phyloP scores from a whole-genome alignment of 2,888 invertebrate species.

The Xylota segnis region DNA sequence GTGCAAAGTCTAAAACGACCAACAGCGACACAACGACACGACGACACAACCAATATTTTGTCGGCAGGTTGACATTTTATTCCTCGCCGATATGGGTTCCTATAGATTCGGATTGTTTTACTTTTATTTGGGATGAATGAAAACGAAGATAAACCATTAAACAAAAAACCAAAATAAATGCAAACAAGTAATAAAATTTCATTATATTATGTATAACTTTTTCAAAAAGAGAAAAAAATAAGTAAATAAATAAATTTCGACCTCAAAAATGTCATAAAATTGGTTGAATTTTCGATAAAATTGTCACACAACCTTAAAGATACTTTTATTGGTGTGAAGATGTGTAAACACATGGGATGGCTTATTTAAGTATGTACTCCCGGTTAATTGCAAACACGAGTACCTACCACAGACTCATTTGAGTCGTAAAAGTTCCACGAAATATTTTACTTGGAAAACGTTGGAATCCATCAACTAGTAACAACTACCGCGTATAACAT shows the following conservation, averaged over 20 bases:
- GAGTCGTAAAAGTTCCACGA: slow-evolving; percentile 11
- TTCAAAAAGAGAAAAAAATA: background rate
- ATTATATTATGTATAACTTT: background rate
- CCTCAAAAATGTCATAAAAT: slow-evolving; percentile 24
- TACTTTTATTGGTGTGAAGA: slow-evolving; percentile 1
- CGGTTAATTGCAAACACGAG: slow-evolving; percentile 20
- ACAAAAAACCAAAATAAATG: slow-evolving; percentile 2
- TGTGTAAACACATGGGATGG: background rate
- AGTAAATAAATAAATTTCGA: slow-evolving; percentile 8
- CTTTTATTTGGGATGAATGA: background rate
- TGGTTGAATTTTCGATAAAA: slow-evolving; percentile 7
- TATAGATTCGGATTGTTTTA: background rate
- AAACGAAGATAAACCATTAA: slow-evolving; percentile 18
- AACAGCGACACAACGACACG: background rate
- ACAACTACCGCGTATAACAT: background rate
- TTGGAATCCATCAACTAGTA: slow-evolving; percentile 16
- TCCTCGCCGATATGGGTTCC: background rate
- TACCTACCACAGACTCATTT: background rate
- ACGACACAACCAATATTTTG: background rate
- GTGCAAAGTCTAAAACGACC: slow-evolving; percentile 18
- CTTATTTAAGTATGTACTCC: background rate
- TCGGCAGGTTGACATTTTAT: slow-evolving; percentile 28
- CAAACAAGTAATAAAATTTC: slow-evolving; percentile 26
- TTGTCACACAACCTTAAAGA: slow-evolving; percentile 26
- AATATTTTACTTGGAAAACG: slow-evolving; percentile 12